Conservation (phyloP, 2,888 invertebrate species). For the Gonocerus acuteangulatus region DNA sequence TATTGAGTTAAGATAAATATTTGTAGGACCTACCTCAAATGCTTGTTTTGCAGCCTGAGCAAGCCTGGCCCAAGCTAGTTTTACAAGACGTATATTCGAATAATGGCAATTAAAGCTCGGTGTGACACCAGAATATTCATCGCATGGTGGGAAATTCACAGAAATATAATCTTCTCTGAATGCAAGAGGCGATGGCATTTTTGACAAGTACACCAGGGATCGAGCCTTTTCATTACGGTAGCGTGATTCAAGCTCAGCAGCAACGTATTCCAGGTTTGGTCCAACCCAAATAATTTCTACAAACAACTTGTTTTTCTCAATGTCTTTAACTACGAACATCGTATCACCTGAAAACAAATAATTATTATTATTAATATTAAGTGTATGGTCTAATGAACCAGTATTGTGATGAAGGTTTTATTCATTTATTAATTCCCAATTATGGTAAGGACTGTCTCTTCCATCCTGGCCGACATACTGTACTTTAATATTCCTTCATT, state of each 20-base stretch:
- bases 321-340: conserved; percentile 49
- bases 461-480: no score
- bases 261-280: conserved; percentile 47
- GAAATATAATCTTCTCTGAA: conserved; percentile 48
- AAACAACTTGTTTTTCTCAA: conserved; percentile 52
- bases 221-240: conserved; percentile 29
- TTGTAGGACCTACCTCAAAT: conserved; percentile 48
- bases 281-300: conserved; percentile 66
- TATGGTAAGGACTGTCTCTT: no score
- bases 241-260: conserved; percentile 42
- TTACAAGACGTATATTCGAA: conserved; percentile 59
- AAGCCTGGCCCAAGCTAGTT: conserved; percentile 56
- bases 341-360: conserved; percentile 14
- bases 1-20: no score
- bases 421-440: no score
- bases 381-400: no score
- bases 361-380: neutral
- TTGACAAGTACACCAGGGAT: conserved; percentile 54
- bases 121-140: conserved; percentile 39
- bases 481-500: no score
- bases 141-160: conserved; percentile 59
- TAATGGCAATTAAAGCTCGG: conserved; percentile 52
- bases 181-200: conserved; percentile 56
- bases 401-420: no score
- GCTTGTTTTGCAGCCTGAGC: conserved; percentile 49